Evolutionary conservation across 2,797 vertebrate genomes (phyloP), one percentile per base, ranked within the genome.

Genomic region (Holocentrus rufus): DNA sequence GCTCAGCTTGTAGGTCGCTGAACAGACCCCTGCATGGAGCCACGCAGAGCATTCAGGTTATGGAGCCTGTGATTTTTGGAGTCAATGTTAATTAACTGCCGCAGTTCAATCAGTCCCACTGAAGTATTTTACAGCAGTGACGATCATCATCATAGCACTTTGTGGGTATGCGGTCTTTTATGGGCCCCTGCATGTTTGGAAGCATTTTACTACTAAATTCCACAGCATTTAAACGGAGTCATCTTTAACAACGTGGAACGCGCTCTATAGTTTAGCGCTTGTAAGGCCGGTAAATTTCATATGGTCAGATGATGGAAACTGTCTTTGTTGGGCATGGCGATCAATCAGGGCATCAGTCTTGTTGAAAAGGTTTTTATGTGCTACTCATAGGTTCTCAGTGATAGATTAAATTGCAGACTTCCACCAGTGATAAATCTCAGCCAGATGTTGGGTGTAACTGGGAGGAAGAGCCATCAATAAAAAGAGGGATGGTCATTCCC

Each of bases 351-450:
- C 74, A 73, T 83, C 78, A 77, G 82, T 89, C 90, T 86, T 85
- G 88, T 82, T 86, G 87, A 85, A 86, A 86, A 84, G 69, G 57
- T 54, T 79, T 91, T 90, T 87, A 88, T 78, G 81, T 78, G 74
- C 84, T 75, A 74, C 90, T 92, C 81, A 90, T 84, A 66, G 84
- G 66, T 84, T 84, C 77, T 89, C 84, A 88, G 84, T 84, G 80
- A 85, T 80, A 87, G 77, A 89, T 91, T 92, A 92, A 93, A 93
- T 89, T 80, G 81, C 59, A 36, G 62, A 58, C 85, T 47, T 47
- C 72, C 69, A 74, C 73, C 27, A 31, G 84, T 80, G 65, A 90
- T 93, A 88, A 91, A 92, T 92, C 85, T 90, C 61, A 58, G 77
- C 81, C 73, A 78, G 87, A 81, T 84, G 79, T 77, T 79, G 77